Conservation (phyloP, 1,140 invertebrate genomes). For the Drosophila elegans region DNA sequence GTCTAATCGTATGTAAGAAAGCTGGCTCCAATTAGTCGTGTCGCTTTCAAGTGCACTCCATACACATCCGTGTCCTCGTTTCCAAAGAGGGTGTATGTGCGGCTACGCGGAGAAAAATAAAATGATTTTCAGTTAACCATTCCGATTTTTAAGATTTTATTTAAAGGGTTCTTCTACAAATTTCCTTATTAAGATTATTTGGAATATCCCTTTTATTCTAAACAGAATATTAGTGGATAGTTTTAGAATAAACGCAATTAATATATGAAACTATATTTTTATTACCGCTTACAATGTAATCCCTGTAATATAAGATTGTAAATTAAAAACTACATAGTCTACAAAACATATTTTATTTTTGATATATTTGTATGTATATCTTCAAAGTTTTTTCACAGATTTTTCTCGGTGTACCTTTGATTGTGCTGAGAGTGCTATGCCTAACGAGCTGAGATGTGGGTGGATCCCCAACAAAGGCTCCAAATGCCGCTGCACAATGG, state of each 20-base stretch:
- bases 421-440: slow-evolving; percentile 32
- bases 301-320: no score
- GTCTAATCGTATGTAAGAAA: slow-evolving; percentile 54
- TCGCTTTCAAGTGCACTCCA: slow-evolving; percentile 67
- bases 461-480: slow-evolving; percentile 27
- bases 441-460: slow-evolving; percentile 62
- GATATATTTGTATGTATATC: not conserved
- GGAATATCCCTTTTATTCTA: no score
- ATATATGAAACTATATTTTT: no score
- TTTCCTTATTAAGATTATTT: no score
- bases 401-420: slow-evolving; percentile 39
- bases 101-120: not conserved
- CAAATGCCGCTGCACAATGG: slow-evolving; percentile 41
- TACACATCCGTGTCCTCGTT: slow-evolving; percentile 57
- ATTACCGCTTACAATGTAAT: no score
- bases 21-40: slow-evolving; percentile 74
- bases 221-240: no score
- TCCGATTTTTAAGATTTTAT: no score
- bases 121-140: no score
- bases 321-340: no score
- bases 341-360: no score
- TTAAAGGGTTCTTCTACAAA: no score
- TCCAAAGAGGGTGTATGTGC: slow-evolving; percentile 10
- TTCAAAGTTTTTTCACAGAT: not conserved
- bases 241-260: not conserved